Evolutionary conservation across 1,140 invertebrate species (phyloP).

Genomic region (Dryas iulia): DNA sequence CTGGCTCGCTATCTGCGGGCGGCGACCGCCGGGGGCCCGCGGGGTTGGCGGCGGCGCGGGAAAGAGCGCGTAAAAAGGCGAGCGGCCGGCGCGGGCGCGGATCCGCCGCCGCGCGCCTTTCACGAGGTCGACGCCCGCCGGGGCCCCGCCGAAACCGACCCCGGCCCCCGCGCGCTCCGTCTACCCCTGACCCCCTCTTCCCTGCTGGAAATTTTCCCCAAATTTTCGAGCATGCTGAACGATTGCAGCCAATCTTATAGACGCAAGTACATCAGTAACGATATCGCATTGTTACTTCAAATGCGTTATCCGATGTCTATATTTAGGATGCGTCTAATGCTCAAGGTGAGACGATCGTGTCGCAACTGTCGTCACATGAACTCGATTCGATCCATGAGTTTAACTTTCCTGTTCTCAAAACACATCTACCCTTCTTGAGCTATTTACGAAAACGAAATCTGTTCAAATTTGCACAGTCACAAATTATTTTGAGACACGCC

Average conservation of each 20-base stretch:
- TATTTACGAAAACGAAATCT: constrained; percentile 51
- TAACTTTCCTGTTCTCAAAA: background rate
- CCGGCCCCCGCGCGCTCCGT: constrained; percentile 45
- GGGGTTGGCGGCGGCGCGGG: constrained; percentile 69
- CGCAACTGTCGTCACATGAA: constrained; percentile 26
- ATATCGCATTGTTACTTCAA: constrained; percentile 40
- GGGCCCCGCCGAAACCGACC: constrained; percentile 65
- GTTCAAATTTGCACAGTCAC: background rate
- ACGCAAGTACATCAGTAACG: constrained; percentile 14
- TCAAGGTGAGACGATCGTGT: constrained; percentile 23
- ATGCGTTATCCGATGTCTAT: constrained; percentile 47
- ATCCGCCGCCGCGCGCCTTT: constrained; percentile 69
- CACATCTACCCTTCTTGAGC: background rate
- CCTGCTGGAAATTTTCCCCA: constrained; percentile 43
- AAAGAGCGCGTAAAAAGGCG: constrained; percentile 76
- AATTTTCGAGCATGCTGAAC: constrained; percentile 33
- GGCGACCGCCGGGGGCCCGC: constrained; percentile 75
- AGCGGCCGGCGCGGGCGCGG: constrained; percentile 63
- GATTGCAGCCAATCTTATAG: constrained; percentile 11
- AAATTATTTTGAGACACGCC: constrained; percentile 65
- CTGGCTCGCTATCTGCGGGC: constrained; percentile 75
- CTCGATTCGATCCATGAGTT: background rate
- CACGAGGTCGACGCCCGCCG: constrained; percentile 70
- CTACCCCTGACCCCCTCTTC: constrained; percentile 42
- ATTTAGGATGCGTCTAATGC: constrained; percentile 46